Evolutionary conservation across 2,797 vertebrate species (phyloP).

Genomic region (Pachyuromys duprasi): DNA sequence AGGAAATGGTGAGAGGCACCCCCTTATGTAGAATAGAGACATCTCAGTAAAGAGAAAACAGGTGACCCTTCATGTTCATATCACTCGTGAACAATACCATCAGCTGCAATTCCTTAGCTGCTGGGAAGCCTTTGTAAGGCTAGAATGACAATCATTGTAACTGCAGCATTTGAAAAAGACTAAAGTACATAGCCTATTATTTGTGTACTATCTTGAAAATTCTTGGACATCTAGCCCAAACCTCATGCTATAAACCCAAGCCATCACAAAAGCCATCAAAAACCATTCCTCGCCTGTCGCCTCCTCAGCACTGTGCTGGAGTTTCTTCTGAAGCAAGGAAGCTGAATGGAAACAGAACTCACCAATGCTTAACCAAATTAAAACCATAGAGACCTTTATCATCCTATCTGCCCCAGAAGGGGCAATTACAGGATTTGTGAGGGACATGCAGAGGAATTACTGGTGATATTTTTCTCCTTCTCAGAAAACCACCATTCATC

Average conservation of each 20-base stretch:
- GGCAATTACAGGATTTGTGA: background rate
- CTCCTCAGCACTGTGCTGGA: background rate
- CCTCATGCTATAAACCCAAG: background rate
- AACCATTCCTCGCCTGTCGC: background rate
- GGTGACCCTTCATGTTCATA: background rate
- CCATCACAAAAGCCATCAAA: background rate
- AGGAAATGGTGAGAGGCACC: background rate
- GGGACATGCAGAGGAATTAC: slow-evolving; percentile 37
- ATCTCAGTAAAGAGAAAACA: background rate
- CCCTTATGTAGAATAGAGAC: background rate
- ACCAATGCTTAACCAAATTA: background rate
- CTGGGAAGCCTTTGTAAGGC: background rate
- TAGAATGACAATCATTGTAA: background rate
- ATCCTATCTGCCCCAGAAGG: background rate
- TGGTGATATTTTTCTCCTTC: slow-evolving; percentile 42
- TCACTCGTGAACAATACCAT: background rate
- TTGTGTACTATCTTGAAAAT: slow-evolving; percentile 2
- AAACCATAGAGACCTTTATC: background rate
- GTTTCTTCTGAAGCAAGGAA: background rate
- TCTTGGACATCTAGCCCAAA: background rate
- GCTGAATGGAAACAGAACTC: background rate
- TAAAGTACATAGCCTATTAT: background rate
- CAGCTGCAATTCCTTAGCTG: background rate
- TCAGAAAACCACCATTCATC: slow-evolving; percentile 70
- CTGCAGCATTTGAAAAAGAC: background rate